Conservation (phyloP, 2,113 vertebrate genomes). For the Suricata suricatta region DNA sequence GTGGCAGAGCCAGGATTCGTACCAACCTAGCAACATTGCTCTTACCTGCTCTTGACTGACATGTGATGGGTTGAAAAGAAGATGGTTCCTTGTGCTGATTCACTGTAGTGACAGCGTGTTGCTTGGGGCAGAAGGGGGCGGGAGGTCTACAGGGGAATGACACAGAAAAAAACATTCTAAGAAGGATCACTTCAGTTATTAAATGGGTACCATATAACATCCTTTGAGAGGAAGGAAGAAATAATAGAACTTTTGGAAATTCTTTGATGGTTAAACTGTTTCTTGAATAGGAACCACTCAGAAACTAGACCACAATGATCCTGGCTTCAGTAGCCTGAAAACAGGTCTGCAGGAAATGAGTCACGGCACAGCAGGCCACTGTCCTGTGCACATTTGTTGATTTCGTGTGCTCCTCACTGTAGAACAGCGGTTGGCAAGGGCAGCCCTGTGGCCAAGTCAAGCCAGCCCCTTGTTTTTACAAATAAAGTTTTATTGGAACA, state of each 20-base stretch:
- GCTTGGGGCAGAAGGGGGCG: accelerated
- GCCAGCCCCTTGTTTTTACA: neutral
- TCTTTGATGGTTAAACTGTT: neutral
- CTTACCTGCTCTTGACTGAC: neutral
- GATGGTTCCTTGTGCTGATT: neutral
- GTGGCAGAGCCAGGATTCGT: neutral
- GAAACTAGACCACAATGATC: neutral
- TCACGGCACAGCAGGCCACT: neutral
- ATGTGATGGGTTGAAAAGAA: neutral
- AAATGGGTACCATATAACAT: neutral
- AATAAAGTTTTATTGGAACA: conserved; percentile 34
- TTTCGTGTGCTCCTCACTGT: neutral
- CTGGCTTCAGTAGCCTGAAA: neutral
- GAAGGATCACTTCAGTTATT: neutral
- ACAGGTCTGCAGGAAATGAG: neutral
- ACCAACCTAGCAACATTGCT: neutral
- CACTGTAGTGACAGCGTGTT: neutral
- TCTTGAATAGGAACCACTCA: neutral
- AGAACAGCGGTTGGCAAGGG: neutral
- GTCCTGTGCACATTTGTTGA: neutral
- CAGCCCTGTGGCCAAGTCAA: neutral
- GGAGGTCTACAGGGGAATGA: neutral
- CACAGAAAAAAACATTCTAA: neutral
- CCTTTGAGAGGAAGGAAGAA: neutral
- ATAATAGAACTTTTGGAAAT: neutral